Base-by-base conservation (phyloP, 2,113 vertebrate genomes). In the Ceyx margarethae region DNA sequence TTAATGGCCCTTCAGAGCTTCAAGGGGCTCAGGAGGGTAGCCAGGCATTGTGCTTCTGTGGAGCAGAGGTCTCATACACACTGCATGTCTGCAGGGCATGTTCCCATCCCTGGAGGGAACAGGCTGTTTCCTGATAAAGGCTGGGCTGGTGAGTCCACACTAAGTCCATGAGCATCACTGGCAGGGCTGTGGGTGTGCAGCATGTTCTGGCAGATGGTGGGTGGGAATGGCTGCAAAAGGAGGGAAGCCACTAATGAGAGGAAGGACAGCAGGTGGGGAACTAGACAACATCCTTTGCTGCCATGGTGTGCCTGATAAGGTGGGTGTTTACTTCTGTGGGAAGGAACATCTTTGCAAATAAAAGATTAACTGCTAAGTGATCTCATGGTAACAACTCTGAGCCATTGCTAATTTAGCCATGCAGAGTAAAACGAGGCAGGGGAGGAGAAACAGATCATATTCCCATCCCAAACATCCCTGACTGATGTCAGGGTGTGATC, bases 331-430 rank as follows among this genome's bases (percentile, higher is more conserved):
- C 84, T 94, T 90, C 87, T 87, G 31, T 58, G 53, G 73, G 90
- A 93, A 96, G 91, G 83, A 94, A 87, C 57, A 94, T 72, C 61
- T 87, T 90, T 96, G 64, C 86, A 95, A 96, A 96, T 81, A 94
- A 88, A 95, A 94, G 94, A 94, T 93, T 90, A 95, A 73, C 50
- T 71, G 40, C 87, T 78, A 57, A 69, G 56, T 67, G 61, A 94
- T 85, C 73, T 92, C 71, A 85, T 29, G 53, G 89, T 79, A 79
- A 79, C 68, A 82, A 60, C 60, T 60, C 31, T 35, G 67, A 85
- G 56, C 51, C 45, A 51, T 22, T 76, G 54, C 51, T 83, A 82
- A 33, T 87, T 89, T 74, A 93, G n/a, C 57, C 28, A 57, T 56
- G 43, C 43, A 46, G 17, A 7, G 3, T 85, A 80, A 95, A 94